Evolutionary conservation across 2,113 vertebrate species (phyloP), one percentile per base, ranked within the genome.

Genomic region (Trochalopteron elliotii): DNA sequence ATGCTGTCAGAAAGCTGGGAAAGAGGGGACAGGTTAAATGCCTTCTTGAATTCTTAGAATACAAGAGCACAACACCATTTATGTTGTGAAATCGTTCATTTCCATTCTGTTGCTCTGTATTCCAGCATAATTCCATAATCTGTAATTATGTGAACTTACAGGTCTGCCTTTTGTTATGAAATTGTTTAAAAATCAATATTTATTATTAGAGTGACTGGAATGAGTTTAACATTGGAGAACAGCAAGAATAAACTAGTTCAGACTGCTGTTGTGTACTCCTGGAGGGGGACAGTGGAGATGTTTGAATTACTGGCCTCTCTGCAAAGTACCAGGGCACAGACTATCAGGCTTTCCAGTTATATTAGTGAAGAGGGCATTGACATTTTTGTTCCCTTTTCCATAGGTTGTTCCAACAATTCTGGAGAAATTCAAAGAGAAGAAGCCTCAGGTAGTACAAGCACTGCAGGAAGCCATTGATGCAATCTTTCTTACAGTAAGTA

Each of bases 401-500:
- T 44, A 99, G 99, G 99, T 99, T 84, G 99, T 99, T 97, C 99
- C 99, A 97, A 99, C 99, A 23, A 98, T 99, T 95, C 95, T 99
- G 90, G 99, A 99, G 95, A 99, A 99, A 97, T 99, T 99, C 84
- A 99, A 99, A 93, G 99, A 99, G 96, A 99, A 99, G 97, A 99
- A 99, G 76, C 98, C 98, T 93, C 99, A 99, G 92, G 99, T 99
- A 33, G 99, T 99, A 12, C 99, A 99, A 97, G 98, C 99, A 11
- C 97, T 99, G 82, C 99, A 99, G 89, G 99, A 99, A 92, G 99
- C 99, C 39, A 99, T 99, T 31, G 99, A 99, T 94, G 99, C 99
- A 57, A 98, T 99, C 88, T 99, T 99, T 96, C 98, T 99, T 61
- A 99, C 99, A 20, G 99, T 99, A 95, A 99, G 99, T 98, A n/a